Base-by-base conservation (phyloP, 2,888 invertebrate genomes). In the Rhagonycha lutea region DNA sequence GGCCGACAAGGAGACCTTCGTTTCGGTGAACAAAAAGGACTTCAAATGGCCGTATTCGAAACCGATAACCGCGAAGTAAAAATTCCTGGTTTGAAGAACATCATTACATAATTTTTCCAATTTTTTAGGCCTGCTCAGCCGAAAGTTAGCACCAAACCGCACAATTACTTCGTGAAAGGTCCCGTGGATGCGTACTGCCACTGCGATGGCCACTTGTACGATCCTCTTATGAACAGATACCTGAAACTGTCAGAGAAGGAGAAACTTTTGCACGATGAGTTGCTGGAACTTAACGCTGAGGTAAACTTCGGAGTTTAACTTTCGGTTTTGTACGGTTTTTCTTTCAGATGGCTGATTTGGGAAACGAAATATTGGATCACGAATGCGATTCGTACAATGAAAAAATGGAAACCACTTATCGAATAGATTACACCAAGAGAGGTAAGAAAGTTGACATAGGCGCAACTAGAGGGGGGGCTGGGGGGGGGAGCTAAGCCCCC, bases 161-260 rank as follows among this genome's bases (percentile, higher is more conserved):
- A 86, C 2, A 85, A 87, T 28, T 87, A 89, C 72, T 89, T 88
- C 78, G 86, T 88, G n/a, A 90, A 89, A 0, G 88, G 90, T 10
- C 88, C 91, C 0, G 90, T 91, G 2, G 91, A 91, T 1, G 91
- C 91, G 0, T 91, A 91, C 82, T 93, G 92, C 81, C 91, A 91
- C 83, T 93, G 93, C 86, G 91, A 92, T 79, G 89, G 89, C 0
- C 92, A 92, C 82, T 88, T 90, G 0, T 92, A 92, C 82, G 90
- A 90, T 0, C 91, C 90, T 0, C 87, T 90, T 70, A 89, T 91
- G 75, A 91, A 90, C 77, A 90, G 91, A 77, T 93, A 92, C 86
- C 90, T 90, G 81, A 90, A 91, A 79, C 83, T 93, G 67, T 87
- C 91, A 0, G 90, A 91, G 23, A 92, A 92, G 80, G 92, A 92